Base-by-base conservation (phyloP, 2,113 vertebrate genomes). In the Mesoclemmys tuberculata region DNA sequence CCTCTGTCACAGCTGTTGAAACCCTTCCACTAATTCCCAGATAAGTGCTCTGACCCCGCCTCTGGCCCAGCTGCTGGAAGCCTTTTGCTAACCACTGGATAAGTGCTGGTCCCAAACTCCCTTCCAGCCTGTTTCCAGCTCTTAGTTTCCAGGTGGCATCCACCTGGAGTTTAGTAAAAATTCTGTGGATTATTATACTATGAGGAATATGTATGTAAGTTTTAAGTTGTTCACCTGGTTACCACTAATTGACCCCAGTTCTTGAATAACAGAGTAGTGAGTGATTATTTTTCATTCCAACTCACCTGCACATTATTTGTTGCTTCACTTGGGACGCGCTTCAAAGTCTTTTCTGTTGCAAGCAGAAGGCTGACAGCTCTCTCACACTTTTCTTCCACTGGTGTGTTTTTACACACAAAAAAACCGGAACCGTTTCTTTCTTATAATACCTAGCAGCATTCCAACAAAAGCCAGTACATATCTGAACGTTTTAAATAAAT, bases 401-500 rank as follows among this genome's bases (percentile, higher is more conserved):
- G 48, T 95, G 46, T 79, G 55, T 96, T 97, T 97, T 97, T 78
- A 92, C 87, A 92, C 87, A 75, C 84, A 97, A 88, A 93, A 97
- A 88, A 93, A 95, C 91, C 92, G 95, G 80, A 90, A 95, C 96
- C 85, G 93, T 95, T 92, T 91, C 90, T 95, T 54, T 93, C 88
- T 93, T 95, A 96, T 91, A 97, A 97, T 85, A 93, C 74, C 79
- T 98, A 97, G 97, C 92, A 55, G 56, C 51, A 61, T 58, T 96
- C 96, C 97, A 98, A 97, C 87, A 94, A 78, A 90, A 95, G 94
- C 95, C 82, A 97, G 86, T 92, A 90, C 95, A 85, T 98, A 97
- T 98, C 98, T 97, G 94, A 97, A 98, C 88, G 94, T 97, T 98
- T 98, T 92, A 97, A 98, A 97, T 98, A 97, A 98, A 95, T 98